Percentiles rank a stretch among this genome's conserved stretches.
Conservation (phyloP, 2,113 vertebrate genomes). For the Dasyprocta punctata region DNA sequence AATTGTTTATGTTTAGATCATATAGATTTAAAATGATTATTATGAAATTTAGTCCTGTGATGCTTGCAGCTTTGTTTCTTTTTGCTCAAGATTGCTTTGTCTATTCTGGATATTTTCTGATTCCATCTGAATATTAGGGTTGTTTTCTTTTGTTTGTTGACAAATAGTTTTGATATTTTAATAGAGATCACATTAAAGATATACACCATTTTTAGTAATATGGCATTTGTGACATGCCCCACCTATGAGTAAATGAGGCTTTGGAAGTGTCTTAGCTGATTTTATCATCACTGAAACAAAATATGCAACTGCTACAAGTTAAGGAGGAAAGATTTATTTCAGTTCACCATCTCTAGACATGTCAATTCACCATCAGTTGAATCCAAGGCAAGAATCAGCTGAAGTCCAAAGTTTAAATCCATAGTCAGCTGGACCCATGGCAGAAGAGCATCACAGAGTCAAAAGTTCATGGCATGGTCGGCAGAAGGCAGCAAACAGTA, state of each 20-base stretch:
- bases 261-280: neutral
- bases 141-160: neutral
- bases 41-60: neutral
- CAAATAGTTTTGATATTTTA: neutral
- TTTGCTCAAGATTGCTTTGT: neutral
- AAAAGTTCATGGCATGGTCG: neutral
- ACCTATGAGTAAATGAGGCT: neutral
- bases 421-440: neutral
- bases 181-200: neutral
- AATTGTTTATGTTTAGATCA: neutral
- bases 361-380: neutral
- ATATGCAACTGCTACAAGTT: neutral
- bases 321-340: neutral
- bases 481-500: neutral
- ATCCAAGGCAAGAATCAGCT: neutral
- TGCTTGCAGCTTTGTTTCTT: neutral
- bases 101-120: neutral
- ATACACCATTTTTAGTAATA: neutral
- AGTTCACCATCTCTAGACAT: neutral
- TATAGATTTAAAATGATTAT: neutral
- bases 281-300: neutral
- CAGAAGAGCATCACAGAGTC: neutral
- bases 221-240: neutral
- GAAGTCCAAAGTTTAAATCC: neutral
- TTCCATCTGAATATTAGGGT: neutral